phyloP scores from a whole-genome alignment of 2,797 vertebrate genomes.

The Anabacerthia variegaticeps region DNA sequence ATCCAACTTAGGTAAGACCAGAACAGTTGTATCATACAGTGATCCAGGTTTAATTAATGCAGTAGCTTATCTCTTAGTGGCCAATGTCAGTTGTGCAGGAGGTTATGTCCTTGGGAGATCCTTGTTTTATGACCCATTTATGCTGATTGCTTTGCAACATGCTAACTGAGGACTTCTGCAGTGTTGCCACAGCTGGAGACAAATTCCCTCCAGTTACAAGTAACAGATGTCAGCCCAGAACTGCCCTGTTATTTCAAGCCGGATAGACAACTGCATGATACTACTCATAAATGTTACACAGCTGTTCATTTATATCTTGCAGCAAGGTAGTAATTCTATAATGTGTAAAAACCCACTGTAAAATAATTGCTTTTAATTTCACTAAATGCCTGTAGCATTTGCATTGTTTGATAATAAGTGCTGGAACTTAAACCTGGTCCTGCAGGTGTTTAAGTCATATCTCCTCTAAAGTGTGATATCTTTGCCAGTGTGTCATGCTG shows the following conservation, averaged over 20 bases:
- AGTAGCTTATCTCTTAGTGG: neutral
- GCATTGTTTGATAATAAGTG: neutral
- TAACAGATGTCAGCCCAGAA: neutral
- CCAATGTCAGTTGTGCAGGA: neutral
- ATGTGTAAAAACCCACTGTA: neutral
- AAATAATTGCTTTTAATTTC: neutral
- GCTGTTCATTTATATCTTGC: neutral
- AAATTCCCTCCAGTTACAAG: neutral
- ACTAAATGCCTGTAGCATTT: neutral
- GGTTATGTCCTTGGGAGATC: neutral
- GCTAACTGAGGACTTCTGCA: neutral
- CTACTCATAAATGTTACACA: neutral
- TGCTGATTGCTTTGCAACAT: neutral
- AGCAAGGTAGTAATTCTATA: neutral
- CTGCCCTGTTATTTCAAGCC: neutral
- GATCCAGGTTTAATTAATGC: neutral
- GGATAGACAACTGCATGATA: neutral
- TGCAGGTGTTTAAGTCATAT: neutral
- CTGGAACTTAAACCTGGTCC: neutral
- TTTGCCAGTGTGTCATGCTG: neutral
- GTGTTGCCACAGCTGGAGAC: neutral
- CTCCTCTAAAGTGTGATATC: neutral
- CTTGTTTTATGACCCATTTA: neutral
- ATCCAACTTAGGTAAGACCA: neutral
- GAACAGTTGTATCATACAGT: neutral